Base-by-base conservation (phyloP, 1,140 invertebrate species). In the Chrysopa pallens region DNA sequence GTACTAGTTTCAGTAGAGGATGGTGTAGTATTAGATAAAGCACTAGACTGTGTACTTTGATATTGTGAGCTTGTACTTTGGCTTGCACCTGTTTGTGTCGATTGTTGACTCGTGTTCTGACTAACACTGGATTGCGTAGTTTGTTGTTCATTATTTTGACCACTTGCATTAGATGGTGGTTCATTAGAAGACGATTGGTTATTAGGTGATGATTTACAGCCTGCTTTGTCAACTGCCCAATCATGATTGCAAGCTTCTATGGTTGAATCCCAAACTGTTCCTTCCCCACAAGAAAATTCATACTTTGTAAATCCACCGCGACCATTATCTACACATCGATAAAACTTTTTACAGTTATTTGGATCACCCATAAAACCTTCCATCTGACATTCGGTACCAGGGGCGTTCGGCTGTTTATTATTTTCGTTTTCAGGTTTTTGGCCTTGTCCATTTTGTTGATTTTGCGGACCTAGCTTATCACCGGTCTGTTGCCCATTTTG, bases 221-320 rank as follows among this genome's bases (percentile, higher is more conserved):
- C 5, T 23, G 2, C 17, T 5, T 59, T 54, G 36, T 59, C 55
- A 14, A 74, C 72, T 38, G 68, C 69, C 66, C 67, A 68, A 31
- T 69, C 61, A 56, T 80, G 70, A 59, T 83, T 82, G 56, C 81
- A 84, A 8, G 65, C 67, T 57, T 71, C 59, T 39, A 68, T 55
- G 5, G 68, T 57, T 39, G 72, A 67, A 61, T 84, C 80, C 77
- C 78, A 85, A 45, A 80, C 70, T 8, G 80, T 84, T 46, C 75
- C 73, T 36, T 67, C 63, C 13, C 72, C 75, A 54, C 80, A 85
- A 8, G 63, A 65, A 59, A 78, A 85, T 50, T 80, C 71, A 49
- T 76, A 75, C 55, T 67, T 72, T 41, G 61, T 70, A 47, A 68
- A 80, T 2, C 63, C 64, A 42, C 64, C 69, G 63, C 56, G 52